These are phyloP conservation scores for Sphecodes monilicornis DNA, from an alignment of 2,888 invertebrate genomes.

Conservation along the genomic window DNA sequence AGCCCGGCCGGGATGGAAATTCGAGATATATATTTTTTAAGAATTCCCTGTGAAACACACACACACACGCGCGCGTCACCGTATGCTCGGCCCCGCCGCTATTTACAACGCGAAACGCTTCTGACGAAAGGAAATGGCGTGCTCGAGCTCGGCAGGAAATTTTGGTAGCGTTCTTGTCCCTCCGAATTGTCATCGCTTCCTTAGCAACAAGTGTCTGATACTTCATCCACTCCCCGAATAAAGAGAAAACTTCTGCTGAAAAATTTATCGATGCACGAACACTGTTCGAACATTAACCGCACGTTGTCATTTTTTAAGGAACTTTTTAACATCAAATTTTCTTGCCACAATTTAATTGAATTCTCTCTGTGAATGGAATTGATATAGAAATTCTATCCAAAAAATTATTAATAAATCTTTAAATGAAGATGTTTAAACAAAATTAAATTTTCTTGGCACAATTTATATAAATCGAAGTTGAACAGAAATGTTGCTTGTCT, in stretches of 20 bases:
- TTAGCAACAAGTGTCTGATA: slow-evolving; percentile 69
- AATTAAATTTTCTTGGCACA: too few relatives aligned
- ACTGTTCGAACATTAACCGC: background rate
- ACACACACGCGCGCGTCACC: too few relatives aligned
- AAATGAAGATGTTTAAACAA: too few relatives aligned
- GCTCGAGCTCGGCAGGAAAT: slow-evolving; percentile 49
- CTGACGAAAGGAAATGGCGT: slow-evolving; percentile 33
- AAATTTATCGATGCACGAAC: background rate
- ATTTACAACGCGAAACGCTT: slow-evolving; percentile 58
- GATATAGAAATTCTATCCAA: too few relatives aligned
- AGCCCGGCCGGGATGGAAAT: background rate
- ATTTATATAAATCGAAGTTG: too few relatives aligned
- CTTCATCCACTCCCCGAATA: slow-evolving; percentile 10
- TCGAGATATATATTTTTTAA: slow-evolving; percentile 13
- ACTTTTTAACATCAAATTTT: too few relatives aligned
- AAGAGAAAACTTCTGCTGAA: background rate
- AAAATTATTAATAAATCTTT: too few relatives aligned
- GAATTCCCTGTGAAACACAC: slow-evolving; percentile 17
- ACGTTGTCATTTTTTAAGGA: too few relatives aligned
- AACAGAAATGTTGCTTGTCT: too few relatives aligned
- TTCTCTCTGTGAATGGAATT: too few relatives aligned
- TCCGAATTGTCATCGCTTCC: slow-evolving; percentile 59
- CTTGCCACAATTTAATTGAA: too few relatives aligned
- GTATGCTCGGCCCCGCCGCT: background rate
- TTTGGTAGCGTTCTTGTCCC: slow-evolving; percentile 33